Percentiles rank a stretch among this genome's conserved stretches.
Evolutionary conservation across 2,888 invertebrate species (phyloP).

Genomic region (Drosophila vallismaia): DNA sequence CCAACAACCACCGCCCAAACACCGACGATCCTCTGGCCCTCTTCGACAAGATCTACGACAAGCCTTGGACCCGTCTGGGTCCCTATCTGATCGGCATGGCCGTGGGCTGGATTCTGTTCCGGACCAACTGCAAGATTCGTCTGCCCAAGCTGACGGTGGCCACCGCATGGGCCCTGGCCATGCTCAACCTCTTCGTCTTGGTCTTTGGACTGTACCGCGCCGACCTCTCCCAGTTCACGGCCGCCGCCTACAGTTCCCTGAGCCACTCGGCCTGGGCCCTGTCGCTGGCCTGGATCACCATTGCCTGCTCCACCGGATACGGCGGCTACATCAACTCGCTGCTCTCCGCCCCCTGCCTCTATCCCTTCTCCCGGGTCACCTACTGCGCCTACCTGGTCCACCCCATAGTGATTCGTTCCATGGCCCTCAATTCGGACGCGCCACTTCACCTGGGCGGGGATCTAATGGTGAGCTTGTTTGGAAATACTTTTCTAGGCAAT

Average conservation of each 20-base stretch:
- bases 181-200: slow-evolving; percentile 88
- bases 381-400: slow-evolving; percentile 94
- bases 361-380: slow-evolving; percentile 93
- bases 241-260: slow-evolving; percentile 91
- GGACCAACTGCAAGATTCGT: slow-evolving; percentile 90
- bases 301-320: slow-evolving; percentile 93
- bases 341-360: slow-evolving; percentile 90
- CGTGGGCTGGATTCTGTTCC: slow-evolving; percentile 92
- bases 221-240: slow-evolving; percentile 88
- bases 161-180: slow-evolving; percentile 89
- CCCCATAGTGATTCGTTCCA: slow-evolving; percentile 91
- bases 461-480: slow-evolving; percentile 86
- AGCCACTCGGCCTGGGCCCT: slow-evolving; percentile 94
- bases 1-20: slow-evolving; percentile 91
- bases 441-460: slow-evolving; percentile 92
- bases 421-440: slow-evolving; percentile 92
- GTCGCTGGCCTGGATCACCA: slow-evolving; percentile 92
- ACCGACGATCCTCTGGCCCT: slow-evolving; percentile 92
- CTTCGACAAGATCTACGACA: slow-evolving; percentile 95
- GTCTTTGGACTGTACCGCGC: slow-evolving; percentile 91
- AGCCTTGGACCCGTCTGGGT: slow-evolving; percentile 93
- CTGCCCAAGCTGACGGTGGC: slow-evolving; percentile 88
- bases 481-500: background rate
- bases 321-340: slow-evolving; percentile 91
- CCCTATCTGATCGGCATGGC: slow-evolving; percentile 94